These are phyloP conservation scores for Monomorium pharaonis DNA, from an alignment of 1,140 invertebrate genomes.

Conservation along the genomic window DNA sequence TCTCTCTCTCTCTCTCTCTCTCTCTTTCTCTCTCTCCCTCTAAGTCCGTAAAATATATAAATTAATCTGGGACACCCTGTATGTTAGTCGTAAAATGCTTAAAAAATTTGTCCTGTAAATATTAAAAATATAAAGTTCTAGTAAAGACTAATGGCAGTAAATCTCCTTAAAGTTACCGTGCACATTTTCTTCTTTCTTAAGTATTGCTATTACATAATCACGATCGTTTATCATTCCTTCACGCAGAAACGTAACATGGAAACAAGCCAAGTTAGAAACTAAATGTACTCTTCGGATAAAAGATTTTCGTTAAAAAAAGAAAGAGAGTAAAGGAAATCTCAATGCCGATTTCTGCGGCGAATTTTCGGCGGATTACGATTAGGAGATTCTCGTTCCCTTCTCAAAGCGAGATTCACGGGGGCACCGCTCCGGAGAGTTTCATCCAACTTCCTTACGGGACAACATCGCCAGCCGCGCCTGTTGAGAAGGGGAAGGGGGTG, in stretches of 20 bases:
- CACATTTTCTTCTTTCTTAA: neutral
- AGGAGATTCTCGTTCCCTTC: conserved; percentile 18
- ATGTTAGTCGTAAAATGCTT: too few relatives aligned
- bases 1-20: too few relatives aligned
- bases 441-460: conserved; percentile 53
- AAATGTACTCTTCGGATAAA: neutral
- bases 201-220: neutral
- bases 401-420: conserved; percentile 42
- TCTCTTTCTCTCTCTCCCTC: too few relatives aligned
- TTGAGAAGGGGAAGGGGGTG: neutral
- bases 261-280: neutral
- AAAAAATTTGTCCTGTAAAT: too few relatives aligned
- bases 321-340: neutral
- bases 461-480: conserved; percentile 47
- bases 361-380: conserved; percentile 48
- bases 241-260: neutral
- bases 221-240: conserved; percentile 11
- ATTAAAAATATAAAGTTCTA: too few relatives aligned
- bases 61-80: too few relatives aligned
- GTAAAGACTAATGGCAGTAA: too few relatives aligned
- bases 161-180: too few relatives aligned
- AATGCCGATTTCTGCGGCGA: conserved; percentile 16
- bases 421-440: conserved; percentile 42
- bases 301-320: neutral
- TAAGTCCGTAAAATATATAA: too few relatives aligned